phyloP scores from a whole-genome alignment of 2,888 invertebrate genomes.

The Sarcophaga rosellei region DNA sequence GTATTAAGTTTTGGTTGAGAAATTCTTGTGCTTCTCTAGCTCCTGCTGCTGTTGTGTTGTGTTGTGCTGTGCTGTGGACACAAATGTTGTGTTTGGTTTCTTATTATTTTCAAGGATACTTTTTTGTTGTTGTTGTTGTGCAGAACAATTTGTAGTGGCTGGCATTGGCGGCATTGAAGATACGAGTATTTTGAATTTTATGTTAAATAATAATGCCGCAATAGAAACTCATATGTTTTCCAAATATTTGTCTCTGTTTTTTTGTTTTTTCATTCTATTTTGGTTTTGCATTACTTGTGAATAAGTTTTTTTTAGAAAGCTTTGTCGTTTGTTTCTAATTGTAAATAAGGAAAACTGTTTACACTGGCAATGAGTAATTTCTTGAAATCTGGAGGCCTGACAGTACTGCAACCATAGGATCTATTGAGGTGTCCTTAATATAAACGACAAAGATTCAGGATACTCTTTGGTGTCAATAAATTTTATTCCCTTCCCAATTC shows the following conservation, averaged over 20 bases:
- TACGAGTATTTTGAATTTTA: slow-evolving; percentile 52
- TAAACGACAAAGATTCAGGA: too few species aligned
- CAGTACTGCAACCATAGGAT: too few species aligned
- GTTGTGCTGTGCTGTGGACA: slow-evolving; percentile 39
- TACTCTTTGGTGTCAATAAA: too few species aligned
- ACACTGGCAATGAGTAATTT: slow-evolving; percentile 9
- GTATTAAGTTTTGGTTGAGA: slow-evolving; percentile 52
- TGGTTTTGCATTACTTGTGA: slow-evolving; percentile 36
- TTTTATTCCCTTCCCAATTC: too few species aligned
- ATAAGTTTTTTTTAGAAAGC: slow-evolving; percentile 11
- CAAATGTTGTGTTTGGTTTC: slow-evolving; percentile 51
- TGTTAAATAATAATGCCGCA: slow-evolving; percentile 53
- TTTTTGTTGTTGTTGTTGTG: neutral
- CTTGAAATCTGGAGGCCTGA: too few species aligned
- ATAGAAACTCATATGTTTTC: slow-evolving; percentile 63
- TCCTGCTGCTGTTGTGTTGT: slow-evolving; percentile 2
- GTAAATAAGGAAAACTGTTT: slow-evolving; percentile 21
- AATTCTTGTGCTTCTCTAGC: slow-evolving; percentile 29
- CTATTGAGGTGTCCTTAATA: too few species aligned
- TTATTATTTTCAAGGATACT: slow-evolving; percentile 48
- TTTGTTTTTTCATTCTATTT: neutral
- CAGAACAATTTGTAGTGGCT: neutral
- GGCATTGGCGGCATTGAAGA: neutral
- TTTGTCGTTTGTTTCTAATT: slow-evolving; percentile 32
- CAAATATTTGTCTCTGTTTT: slow-evolving; percentile 38